A percentile compares a stretch with the other conserved stretches of the same genome.
Conservation (phyloP, 30 jellyfish, hydroid and myxozoan genomes). For the Turritopsis dohrnii region DNA sequence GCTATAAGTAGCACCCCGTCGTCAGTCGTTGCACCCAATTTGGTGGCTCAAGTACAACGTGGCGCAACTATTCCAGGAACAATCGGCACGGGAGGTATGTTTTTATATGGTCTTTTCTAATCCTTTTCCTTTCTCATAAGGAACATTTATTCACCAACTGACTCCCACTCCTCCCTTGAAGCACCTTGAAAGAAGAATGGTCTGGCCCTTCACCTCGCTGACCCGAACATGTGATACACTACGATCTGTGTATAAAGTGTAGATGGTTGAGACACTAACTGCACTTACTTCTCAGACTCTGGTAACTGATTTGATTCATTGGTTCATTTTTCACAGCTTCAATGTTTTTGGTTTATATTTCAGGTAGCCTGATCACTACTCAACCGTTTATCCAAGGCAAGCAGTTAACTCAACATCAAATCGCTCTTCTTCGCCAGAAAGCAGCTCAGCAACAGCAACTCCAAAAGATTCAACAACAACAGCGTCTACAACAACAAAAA, state of each 20-base stretch:
- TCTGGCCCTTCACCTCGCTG: too few relatives aligned
- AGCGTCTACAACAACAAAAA: constrained; percentile 46
- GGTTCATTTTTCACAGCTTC: background rate
- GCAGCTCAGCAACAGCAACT: constrained; percentile 80
- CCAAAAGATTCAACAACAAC: constrained; percentile 45
- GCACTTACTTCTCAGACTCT: too few relatives aligned
- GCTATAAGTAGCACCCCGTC: constrained; percentile 17
- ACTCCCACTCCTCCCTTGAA: too few relatives aligned
- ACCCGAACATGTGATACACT: too few relatives aligned
- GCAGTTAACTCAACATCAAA: constrained; percentile 88
- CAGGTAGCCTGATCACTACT: constrained; percentile 54
- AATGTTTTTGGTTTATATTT: background rate
- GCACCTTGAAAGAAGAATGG: too few relatives aligned
- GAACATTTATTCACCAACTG: too few relatives aligned
- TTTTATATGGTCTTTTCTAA: background rate
- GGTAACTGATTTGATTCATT: background rate
- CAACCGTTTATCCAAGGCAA: constrained; percentile 87
- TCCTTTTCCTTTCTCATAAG: too few relatives aligned
- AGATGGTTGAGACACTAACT: too few relatives aligned
- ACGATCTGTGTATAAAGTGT: too few relatives aligned
- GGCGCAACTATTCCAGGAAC: constrained; percentile 24
- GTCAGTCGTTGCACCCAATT: constrained; percentile 16
- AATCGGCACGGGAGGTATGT: constrained; percentile 16
- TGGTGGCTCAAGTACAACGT: constrained; percentile 35
- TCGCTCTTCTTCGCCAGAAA: constrained; percentile 76